Percentiles rank a stretch among this genome's conserved stretches.
Evolutionary conservation across 2,888 invertebrate genomes (phyloP).

Genomic region (Ptycholaimellus sp.): DNA sequence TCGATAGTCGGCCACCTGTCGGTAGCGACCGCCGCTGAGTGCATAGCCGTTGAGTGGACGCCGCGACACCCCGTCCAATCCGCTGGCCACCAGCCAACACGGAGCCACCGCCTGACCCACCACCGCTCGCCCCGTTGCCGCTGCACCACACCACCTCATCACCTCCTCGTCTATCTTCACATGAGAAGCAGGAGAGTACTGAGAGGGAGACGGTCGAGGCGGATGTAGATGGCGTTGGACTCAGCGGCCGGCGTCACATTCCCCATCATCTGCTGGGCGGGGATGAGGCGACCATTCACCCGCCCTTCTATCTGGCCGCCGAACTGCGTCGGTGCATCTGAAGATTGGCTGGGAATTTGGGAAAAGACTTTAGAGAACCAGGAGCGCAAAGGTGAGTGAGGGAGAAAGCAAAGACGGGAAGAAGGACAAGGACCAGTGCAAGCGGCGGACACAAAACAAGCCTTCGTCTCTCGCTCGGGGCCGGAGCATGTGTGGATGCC

Average conservation of each 20-base stretch:
- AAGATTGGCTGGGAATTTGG: no score
- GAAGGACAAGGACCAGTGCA: no score
- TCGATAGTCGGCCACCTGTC: background rate
- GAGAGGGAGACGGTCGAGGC: no score
- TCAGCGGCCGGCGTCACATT: slow-evolving; percentile 6
- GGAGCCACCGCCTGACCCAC: background rate
- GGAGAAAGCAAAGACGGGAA: no score
- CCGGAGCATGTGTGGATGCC: no score
- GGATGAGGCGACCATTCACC: slow-evolving; percentile 7
- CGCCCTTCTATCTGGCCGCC: slow-evolving; percentile 6
- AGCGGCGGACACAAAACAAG: no score
- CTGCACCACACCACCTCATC: no score
- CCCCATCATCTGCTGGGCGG: slow-evolving; percentile 2
- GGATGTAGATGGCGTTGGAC: slow-evolving; percentile 9
- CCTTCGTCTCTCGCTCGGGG: no score
- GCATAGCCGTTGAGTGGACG: background rate
- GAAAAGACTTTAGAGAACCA: no score
- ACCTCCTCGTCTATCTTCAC: slow-evolving; percentile 7
- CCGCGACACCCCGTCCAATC: background rate
- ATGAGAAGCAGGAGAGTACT: no score
- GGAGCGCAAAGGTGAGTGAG: no score
- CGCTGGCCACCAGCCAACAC: background rate
- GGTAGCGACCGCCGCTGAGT: background rate
- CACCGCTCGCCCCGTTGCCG: background rate
- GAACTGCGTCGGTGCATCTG: slow-evolving; percentile 7